Conservation (phyloP, 2,888 invertebrate species). For the Calliphora vomitoria region DNA sequence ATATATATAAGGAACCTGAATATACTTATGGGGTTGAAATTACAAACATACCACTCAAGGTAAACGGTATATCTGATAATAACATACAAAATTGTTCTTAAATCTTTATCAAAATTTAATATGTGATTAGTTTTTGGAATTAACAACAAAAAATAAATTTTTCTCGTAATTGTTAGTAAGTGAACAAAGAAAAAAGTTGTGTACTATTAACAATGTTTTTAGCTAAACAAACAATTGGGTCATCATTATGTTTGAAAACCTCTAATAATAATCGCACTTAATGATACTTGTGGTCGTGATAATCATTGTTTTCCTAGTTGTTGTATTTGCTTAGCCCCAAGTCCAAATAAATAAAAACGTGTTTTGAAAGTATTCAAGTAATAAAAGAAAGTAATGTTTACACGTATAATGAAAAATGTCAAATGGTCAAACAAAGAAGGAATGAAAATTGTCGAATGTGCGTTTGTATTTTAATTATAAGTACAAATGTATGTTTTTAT, state of each 20-base stretch:
- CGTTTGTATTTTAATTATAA: too few species aligned
- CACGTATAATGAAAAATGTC: not conserved
- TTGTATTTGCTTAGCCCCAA: not conserved
- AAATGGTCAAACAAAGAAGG: not conserved
- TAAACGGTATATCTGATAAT: too few species aligned
- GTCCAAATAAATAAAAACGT: not conserved
- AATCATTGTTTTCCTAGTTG: not conserved
- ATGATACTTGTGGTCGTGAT: conserved; percentile 12
- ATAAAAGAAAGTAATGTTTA: not conserved
- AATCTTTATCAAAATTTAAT: too few species aligned
- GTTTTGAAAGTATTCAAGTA: not conserved
- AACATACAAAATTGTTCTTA: too few species aligned
- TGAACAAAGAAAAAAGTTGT: not conserved
- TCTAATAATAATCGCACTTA: not conserved
- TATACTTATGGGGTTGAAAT: too few species aligned
- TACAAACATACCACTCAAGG: too few species aligned
- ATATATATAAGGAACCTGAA: too few species aligned
- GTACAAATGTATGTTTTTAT: too few species aligned
- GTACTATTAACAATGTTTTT: not conserved
- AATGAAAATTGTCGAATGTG: too few species aligned
- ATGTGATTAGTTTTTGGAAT: too few species aligned
- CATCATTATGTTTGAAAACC: conserved; percentile 4
- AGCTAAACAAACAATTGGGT: not conserved
- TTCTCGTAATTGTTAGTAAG: not conserved
- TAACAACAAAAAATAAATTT: not conserved